Conservation (phyloP, 2,797 vertebrate species). For the Oophaga sylvatica region DNA sequence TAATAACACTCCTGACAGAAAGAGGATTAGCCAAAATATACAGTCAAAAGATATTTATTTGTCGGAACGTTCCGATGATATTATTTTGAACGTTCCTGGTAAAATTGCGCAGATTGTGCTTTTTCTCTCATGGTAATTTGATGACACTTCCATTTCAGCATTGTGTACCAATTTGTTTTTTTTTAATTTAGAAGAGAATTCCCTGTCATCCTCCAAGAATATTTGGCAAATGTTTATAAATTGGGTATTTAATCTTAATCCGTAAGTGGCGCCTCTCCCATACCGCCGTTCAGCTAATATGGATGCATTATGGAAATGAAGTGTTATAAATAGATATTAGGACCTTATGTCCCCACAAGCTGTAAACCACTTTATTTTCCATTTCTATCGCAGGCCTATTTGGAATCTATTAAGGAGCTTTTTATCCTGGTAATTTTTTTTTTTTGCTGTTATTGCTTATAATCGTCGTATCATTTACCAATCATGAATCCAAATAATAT, state of each 20-base stretch:
- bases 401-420: slow-evolving; percentile 43
- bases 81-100: slow-evolving; percentile 64
- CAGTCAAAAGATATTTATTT: slow-evolving; percentile 41
- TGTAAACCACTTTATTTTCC: slow-evolving; percentile 47
- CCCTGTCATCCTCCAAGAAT: slow-evolving; percentile 68
- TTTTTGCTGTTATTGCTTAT: slow-evolving; percentile 35
- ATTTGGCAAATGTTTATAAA: slow-evolving; percentile 72
- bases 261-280: slow-evolving; percentile 43
- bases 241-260: slow-evolving; percentile 61
- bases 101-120: slow-evolving; percentile 66
- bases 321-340: slow-evolving; percentile 43
- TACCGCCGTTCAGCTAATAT: slow-evolving; percentile 38
- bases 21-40: neutral
- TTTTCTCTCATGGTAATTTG: slow-evolving; percentile 71
- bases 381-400: slow-evolving; percentile 40
- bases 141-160: slow-evolving; percentile 71
- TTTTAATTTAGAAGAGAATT: slow-evolving; percentile 70
- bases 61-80: slow-evolving; percentile 67
- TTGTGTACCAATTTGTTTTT: slow-evolving; percentile 63
- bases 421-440: slow-evolving; percentile 28
- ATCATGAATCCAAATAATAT: neutral
- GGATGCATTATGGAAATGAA: slow-evolving; percentile 56
- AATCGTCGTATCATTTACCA: slow-evolving; percentile 10
- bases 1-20: too few species aligned
- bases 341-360: slow-evolving; percentile 20